Base-by-base conservation (phyloP, 1,140 invertebrate genomes). In the Drosophila nannoptera region DNA sequence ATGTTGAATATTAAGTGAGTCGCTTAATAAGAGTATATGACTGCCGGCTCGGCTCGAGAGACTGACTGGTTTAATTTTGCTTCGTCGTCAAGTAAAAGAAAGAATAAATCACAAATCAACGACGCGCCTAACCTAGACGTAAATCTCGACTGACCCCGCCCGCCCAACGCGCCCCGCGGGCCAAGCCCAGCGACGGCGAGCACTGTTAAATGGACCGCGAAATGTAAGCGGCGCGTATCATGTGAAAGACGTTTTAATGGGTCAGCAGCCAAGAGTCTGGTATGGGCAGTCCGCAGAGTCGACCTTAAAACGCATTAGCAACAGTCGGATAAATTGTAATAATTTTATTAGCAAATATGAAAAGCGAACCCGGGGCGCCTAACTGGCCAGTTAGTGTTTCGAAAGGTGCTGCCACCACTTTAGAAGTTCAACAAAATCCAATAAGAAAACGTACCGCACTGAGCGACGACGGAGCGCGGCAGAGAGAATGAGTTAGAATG, bases 261-360 rank as follows among this genome's bases (percentile, higher is more conserved):
- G 73, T 83, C 80, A 73, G 73, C 76, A 81, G 58, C 66, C 58
- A 22, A 32, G 43, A 45, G 56, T 38, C 11, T 43, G 32, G 5
- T 8, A 36, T 16, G 2, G 35, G 5, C 12, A 56, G 43, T n/a
- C 35, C 8, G n/a, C 36, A 42, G 49, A 46, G 16, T 29, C 75
- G 81, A 84, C 80, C 80, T 84, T 84, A 86, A 86, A 86, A 84
- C 80, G 81, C 80, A 84, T 84, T 84, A 84, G 82, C 81, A 86
- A 67, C 52, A 70, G 58, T 66, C 48, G 76, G 65, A 68, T 78
- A 64, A 86, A 77, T 77, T 63, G 65, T 86, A 81, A 84, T 86
- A 84, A 84, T 84, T 84, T 84, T 84, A 84, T 84, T 84, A 71
- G 81, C 81, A 84, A 84, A 86, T 74, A 84, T 75, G 64, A 84